Percentiles rank a stretch among this genome's conserved stretches.
These are phyloP conservation scores for Caloenas nicobarica DNA, from an alignment of 2,113 vertebrate species.

Conservation along the genomic window DNA sequence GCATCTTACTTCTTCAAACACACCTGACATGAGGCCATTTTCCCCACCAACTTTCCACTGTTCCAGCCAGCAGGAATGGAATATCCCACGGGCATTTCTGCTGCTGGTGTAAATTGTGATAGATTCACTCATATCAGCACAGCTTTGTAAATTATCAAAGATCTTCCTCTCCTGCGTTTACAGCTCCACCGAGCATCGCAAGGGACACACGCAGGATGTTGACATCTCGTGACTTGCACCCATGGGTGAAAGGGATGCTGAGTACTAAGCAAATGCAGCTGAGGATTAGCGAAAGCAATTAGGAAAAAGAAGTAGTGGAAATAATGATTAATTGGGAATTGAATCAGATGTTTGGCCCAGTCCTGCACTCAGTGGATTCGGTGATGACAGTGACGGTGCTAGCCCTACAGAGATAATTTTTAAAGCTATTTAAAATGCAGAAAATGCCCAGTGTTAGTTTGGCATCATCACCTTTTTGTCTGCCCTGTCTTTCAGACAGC, in stretches of 20 bases:
- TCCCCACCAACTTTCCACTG: background rate
- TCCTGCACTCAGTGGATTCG: background rate
- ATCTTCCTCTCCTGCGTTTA: background rate
- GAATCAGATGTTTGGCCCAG: background rate
- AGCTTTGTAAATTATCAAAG: background rate
- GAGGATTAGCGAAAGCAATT: conserved; percentile 35
- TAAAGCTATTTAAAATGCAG: background rate
- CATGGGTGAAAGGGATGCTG: background rate
- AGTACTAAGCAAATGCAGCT: background rate
- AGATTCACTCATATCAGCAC: background rate
- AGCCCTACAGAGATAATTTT: background rate
- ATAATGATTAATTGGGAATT: background rate
- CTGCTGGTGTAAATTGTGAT: background rate
- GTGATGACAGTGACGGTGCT: background rate
- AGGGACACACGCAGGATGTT: background rate
- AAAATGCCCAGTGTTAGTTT: background rate
- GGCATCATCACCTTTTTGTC: background rate
- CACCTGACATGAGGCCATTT: background rate
- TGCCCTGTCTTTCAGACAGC: background rate
- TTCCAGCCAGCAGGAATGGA: background rate
- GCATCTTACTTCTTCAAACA: background rate
- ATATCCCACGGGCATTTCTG: background rate
- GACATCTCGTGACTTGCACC: background rate
- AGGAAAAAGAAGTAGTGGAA: conserved; percentile 7
- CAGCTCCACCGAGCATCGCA: background rate